Percentiles rank a stretch among this genome's conserved stretches.
phyloP scores from a whole-genome alignment of 2,888 invertebrate species.

The Notodonta dromedarius region DNA sequence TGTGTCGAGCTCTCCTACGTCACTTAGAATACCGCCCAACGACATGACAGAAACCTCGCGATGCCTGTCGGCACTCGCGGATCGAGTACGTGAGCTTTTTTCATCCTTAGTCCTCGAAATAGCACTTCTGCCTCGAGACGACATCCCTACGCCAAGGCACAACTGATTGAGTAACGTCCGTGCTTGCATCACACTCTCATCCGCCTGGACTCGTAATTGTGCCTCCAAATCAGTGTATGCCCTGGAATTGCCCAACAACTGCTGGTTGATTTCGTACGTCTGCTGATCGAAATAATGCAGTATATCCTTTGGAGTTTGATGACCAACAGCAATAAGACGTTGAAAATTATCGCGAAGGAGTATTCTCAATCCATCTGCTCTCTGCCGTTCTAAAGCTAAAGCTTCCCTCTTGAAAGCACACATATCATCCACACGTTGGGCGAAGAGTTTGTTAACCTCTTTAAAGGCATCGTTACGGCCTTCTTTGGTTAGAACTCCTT shows the following conservation, averaged over 20 bases:
- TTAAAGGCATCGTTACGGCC: slow-evolving; percentile 47
- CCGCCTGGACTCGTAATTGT: slow-evolving; percentile 55
- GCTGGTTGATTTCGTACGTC: slow-evolving; percentile 69
- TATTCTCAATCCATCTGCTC: slow-evolving; percentile 56
- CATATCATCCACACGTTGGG: slow-evolving; percentile 48
- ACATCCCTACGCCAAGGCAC: slow-evolving; percentile 45
- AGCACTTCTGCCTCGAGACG: slow-evolving; percentile 41
- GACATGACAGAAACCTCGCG: slow-evolving; percentile 18
- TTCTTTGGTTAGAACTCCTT: slow-evolving; percentile 27
- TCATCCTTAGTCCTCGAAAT: slow-evolving; percentile 37
- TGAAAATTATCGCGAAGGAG: slow-evolving; percentile 64
- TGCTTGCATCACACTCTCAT: slow-evolving; percentile 48
- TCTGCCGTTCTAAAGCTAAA: slow-evolving; percentile 56
- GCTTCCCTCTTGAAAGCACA: slow-evolving; percentile 57
- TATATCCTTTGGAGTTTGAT: slow-evolving; percentile 59
- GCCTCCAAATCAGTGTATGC: slow-evolving; percentile 64
- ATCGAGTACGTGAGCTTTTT: slow-evolving; percentile 21
- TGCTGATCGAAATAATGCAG: slow-evolving; percentile 68
- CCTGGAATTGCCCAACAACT: slow-evolving; percentile 65
- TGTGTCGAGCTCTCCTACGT: slow-evolving; percentile 49
- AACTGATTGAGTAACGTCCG: slow-evolving; percentile 63
- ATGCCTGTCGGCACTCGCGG: slow-evolving; percentile 30
- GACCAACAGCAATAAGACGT: slow-evolving; percentile 54
- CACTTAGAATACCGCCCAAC: slow-evolving; percentile 28
- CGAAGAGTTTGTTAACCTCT: slow-evolving; percentile 42